Conservation (phyloP, 2,888 invertebrate species). For the Andrena praecox region DNA sequence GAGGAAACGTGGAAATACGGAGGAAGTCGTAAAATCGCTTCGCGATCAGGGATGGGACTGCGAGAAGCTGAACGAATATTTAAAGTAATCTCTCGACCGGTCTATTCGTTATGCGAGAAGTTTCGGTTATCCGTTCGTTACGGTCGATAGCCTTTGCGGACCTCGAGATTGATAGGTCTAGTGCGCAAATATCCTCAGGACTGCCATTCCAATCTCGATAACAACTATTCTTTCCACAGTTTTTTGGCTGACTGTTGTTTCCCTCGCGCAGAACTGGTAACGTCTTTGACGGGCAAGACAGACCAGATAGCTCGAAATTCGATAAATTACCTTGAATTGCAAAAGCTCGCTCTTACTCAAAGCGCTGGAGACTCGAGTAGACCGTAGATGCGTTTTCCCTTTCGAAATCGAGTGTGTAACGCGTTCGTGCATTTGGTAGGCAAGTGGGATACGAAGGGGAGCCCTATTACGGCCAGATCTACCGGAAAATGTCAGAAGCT, state of each 20-base stretch:
- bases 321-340: too few relatives aligned
- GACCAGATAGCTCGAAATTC: too few relatives aligned
- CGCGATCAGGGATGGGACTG: slow-evolving; percentile 81
- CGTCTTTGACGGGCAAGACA: too few relatives aligned
- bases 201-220: background rate
- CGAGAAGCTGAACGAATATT: slow-evolving; percentile 81
- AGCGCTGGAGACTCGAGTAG: too few relatives aligned
- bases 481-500: slow-evolving; percentile 93
- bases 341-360: too few relatives aligned
- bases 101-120: slow-evolving; percentile 22
- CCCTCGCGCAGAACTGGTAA: too few relatives aligned
- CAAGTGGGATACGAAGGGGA: slow-evolving; percentile 87
- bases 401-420: too few relatives aligned
- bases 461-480: slow-evolving; percentile 88
- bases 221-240: background rate
- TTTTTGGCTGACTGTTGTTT: background rate
- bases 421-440: slow-evolving; percentile 15
- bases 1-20: slow-evolving; percentile 58
- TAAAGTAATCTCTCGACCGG: slow-evolving; percentile 78
- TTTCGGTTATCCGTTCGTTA: slow-evolving; percentile 66
- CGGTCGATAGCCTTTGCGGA: slow-evolving; percentile 30
- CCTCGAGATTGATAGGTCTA: slow-evolving; percentile 60
- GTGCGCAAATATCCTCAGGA: slow-evolving; percentile 51
- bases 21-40: slow-evolving; percentile 59
- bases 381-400: too few relatives aligned